A percentile compares a stretch with the other conserved stretches of the same genome.
Evolutionary conservation across 2,797 vertebrate genomes (phyloP).

Genomic region (Pseudochromis fuscus): DNA sequence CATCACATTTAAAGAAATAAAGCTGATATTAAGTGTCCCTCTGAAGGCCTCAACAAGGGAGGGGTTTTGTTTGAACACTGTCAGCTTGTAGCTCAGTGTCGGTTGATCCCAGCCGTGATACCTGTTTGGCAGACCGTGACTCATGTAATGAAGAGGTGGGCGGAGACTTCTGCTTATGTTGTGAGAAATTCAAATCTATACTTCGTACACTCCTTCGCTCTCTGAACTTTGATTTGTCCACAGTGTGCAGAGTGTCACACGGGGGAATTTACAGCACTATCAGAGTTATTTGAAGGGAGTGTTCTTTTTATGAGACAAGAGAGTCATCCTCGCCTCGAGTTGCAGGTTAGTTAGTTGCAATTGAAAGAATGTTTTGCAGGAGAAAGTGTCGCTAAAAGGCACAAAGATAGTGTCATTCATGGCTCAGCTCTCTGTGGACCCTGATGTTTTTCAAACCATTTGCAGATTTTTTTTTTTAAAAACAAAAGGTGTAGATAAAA

Average conservation of each 20-base stretch:
- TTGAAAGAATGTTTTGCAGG: not conserved
- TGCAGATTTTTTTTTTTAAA: not conserved
- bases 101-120: constrained; percentile 8
- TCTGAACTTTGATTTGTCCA: constrained; percentile 62
- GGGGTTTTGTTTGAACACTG: constrained; percentile 12
- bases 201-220: not conserved
- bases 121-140: constrained; percentile 59
- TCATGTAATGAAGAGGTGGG: constrained; percentile 34
- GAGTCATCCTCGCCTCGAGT: not conserved
- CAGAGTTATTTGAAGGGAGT: constrained; percentile 31
- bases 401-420: not conserved
- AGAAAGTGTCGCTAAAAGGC: constrained; percentile 4
- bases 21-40: not conserved
- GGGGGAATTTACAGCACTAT: not conserved
- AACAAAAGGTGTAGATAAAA: not conserved
- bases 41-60: not conserved
- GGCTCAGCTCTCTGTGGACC: constrained; percentile 1
- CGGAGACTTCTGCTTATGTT: constrained; percentile 5
- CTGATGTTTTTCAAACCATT: not conserved
- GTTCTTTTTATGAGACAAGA: not conserved
- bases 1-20: not conserved
- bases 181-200: constrained; percentile 28
- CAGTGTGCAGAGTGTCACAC: not conserved
- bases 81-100: constrained; percentile 2
- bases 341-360: not conserved